Evolutionary conservation across 2,113 vertebrate species (phyloP).

Genomic region (Galbula dea): DNA sequence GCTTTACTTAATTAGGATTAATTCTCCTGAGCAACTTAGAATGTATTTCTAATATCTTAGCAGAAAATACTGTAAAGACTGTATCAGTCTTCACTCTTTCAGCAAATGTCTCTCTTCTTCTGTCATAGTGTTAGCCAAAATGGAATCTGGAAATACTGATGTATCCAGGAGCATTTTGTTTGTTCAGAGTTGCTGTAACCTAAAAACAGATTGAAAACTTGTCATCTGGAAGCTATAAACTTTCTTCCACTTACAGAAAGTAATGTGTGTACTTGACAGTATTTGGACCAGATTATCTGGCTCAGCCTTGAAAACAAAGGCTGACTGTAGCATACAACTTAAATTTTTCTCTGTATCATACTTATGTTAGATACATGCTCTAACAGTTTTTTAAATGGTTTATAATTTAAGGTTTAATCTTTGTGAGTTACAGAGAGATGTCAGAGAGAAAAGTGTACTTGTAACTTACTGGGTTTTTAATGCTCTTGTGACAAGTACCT

Average conservation of each 20-base stretch:
- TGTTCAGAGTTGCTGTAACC: not conserved
- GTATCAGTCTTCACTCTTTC: not conserved
- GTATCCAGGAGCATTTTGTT: not conserved
- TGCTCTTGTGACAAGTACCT: not conserved
- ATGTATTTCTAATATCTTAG: not conserved
- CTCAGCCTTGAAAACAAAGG: not conserved
- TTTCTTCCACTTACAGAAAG: not conserved
- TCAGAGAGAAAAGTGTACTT: not conserved
- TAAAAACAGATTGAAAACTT: not conserved
- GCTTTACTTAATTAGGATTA: conserved; percentile 24
- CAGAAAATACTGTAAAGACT: not conserved
- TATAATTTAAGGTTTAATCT: not conserved
- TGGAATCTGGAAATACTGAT: not conserved
- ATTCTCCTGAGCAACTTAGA: not conserved
- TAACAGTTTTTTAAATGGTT: not conserved
- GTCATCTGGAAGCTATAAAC: not conserved
- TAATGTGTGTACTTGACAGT: not conserved
- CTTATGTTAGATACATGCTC: not conserved
- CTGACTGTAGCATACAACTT: not conserved
- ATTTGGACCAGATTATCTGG: not conserved
- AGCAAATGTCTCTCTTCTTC: not conserved
- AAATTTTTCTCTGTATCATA: not conserved
- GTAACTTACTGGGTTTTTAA: not conserved
- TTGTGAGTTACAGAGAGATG: not conserved
- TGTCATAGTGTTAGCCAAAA: not conserved